A percentile compares a stretch with the other conserved stretches of the same genome.
phyloP scores from a whole-genome alignment of 2,113 vertebrate species.

The Cheilinus undulatus region DNA sequence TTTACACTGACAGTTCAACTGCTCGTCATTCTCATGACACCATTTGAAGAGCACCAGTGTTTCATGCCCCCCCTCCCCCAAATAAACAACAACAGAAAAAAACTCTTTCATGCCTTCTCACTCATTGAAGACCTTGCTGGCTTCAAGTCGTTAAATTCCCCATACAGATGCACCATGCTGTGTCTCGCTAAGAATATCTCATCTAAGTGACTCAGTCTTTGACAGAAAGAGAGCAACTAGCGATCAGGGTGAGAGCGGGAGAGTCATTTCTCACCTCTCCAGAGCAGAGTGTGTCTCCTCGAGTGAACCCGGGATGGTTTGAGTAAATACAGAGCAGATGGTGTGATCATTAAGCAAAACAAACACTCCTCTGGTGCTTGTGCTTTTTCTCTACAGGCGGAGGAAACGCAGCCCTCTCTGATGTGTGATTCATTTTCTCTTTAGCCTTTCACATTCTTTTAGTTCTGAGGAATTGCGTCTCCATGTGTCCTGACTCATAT shows the following conservation, averaged over 20 bases:
- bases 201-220: slow-evolving; percentile 51
- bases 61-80: too few species aligned
- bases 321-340: slow-evolving; percentile 70
- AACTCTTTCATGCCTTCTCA: slow-evolving; percentile 26
- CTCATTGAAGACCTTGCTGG: slow-evolving; percentile 27
- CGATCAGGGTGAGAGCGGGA: slow-evolving; percentile 30
- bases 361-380: slow-evolving; percentile 57
- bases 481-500: slow-evolving; percentile 48
- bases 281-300: slow-evolving; percentile 40
- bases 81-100: neutral
- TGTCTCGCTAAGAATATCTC: slow-evolving; percentile 56
- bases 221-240: slow-evolving; percentile 48
- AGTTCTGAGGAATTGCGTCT: slow-evolving; percentile 16
- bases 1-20: slow-evolving; percentile 14
- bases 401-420: slow-evolving; percentile 35
- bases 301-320: slow-evolving; percentile 41
- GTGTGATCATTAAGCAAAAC: slow-evolving; percentile 67
- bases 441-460: slow-evolving; percentile 15
- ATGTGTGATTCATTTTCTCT: slow-evolving; percentile 40
- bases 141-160: slow-evolving; percentile 44
- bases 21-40: slow-evolving; percentile 24
- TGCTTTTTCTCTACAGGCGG: slow-evolving; percentile 35
- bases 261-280: slow-evolving; percentile 57
- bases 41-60: slow-evolving; percentile 41
- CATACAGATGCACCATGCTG: slow-evolving; percentile 28